These are phyloP conservation scores for Anguilla obscura DNA, from an alignment of 2,797 vertebrate genomes.

Conservation along the genomic window DNA sequence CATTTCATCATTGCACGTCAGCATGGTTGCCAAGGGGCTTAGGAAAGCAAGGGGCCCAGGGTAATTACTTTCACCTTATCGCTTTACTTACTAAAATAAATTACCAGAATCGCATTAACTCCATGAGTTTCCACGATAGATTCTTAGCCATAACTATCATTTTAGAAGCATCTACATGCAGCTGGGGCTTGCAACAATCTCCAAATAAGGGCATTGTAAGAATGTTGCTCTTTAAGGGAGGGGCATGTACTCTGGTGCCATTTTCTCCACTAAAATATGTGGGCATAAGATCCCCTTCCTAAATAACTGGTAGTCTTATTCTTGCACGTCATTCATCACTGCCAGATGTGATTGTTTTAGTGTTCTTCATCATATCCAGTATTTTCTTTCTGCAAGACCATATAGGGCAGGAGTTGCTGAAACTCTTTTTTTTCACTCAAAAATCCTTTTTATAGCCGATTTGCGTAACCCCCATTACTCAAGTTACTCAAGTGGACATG, in stretches of 20 bases:
- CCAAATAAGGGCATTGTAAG: conserved; percentile 8
- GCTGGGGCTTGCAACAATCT: not conserved
- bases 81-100: conserved; percentile 13
- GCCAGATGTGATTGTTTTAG: not conserved
- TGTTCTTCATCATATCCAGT: not conserved
- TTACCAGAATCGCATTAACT: not conserved
- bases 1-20: conserved; percentile 7
- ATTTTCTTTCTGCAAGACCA: conserved; percentile 52
- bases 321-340: not conserved
- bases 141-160: not conserved
- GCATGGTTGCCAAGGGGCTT: not conserved
- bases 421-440: conserved; percentile 46
- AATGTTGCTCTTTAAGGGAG: not conserved
- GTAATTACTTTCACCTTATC: not conserved
- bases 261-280: conserved; percentile 14
- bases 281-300: not conserved
- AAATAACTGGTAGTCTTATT: not conserved
- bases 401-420: conserved; percentile 62
- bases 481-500: conserved; percentile 26
- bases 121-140: not conserved
- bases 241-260: not conserved
- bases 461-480: conserved; percentile 47
- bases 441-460: conserved; percentile 51
- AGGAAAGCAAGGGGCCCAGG: not conserved
- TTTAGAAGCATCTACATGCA: not conserved